A percentile compares a stretch with the other conserved stretches of the same genome.
phyloP scores from a whole-genome alignment of 2,797 vertebrate genomes.

The Catharus ustulatus region DNA sequence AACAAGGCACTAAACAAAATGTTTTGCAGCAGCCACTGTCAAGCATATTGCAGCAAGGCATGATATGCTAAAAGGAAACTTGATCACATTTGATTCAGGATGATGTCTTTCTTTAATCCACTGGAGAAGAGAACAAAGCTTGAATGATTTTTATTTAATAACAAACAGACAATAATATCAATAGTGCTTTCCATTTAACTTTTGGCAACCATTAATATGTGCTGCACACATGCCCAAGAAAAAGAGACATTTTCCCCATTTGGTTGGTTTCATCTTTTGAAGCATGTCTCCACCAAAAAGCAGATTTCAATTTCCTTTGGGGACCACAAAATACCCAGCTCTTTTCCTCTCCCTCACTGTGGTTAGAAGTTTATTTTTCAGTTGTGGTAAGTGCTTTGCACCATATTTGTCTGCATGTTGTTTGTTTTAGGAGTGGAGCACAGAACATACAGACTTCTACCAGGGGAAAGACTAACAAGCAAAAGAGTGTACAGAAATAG shows the following conservation, averaged over 20 bases:
- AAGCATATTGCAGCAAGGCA: not conserved
- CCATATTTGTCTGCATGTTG: constrained; percentile 75
- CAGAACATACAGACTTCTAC: constrained; percentile 64
- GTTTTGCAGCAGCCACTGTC: constrained; percentile 37
- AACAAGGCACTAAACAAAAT: constrained; percentile 35
- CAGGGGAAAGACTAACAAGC: constrained; percentile 37
- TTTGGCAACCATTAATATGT: constrained; percentile 43
- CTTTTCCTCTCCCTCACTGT: constrained; percentile 57
- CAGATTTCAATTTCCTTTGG: constrained; percentile 70
- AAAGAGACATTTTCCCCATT: constrained; percentile 53
- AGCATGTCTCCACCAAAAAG: constrained; percentile 59
- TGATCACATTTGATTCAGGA: constrained; percentile 25
- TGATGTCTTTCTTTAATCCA: constrained; percentile 49
- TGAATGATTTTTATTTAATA: constrained; percentile 46
- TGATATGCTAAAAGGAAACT: not conserved
- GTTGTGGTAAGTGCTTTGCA: constrained; percentile 72
- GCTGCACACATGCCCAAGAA: not conserved
- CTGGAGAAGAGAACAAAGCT: constrained; percentile 47
- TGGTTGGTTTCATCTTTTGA: constrained; percentile 65
- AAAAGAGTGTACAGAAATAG: constrained; percentile 30
- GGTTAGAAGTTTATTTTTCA: constrained; percentile 76
- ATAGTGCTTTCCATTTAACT: constrained; percentile 37
- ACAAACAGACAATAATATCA: constrained; percentile 53
- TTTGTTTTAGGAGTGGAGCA: constrained; percentile 76
- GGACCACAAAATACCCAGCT: constrained; percentile 67